Percentiles rank a stretch among this genome's conserved stretches.
These are phyloP conservation scores for Edolisoma coerulescens DNA, from an alignment of 2,113 vertebrate genomes.

Conservation along the genomic window DNA sequence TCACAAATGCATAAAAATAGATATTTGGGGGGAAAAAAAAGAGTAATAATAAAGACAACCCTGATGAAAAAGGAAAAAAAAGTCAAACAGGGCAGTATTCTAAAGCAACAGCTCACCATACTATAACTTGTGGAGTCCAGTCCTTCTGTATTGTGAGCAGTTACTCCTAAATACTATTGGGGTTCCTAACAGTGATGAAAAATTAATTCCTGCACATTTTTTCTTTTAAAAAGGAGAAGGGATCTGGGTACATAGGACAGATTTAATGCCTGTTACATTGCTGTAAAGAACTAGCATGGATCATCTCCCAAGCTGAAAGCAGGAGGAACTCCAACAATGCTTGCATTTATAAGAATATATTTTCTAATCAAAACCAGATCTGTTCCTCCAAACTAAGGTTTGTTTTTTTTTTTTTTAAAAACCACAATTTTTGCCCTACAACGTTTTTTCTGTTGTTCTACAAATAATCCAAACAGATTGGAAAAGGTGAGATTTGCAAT, in stretches of 20 bases:
- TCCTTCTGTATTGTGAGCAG: background rate
- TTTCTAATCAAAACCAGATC: background rate
- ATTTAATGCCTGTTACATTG: background rate
- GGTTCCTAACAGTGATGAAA: background rate
- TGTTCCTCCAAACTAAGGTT: background rate
- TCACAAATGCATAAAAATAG: slow-evolving; percentile 67
- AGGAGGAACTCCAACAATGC: background rate
- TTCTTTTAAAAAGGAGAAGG: background rate
- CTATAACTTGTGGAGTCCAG: background rate
- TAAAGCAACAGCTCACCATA: slow-evolving; percentile 12
- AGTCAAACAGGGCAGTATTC: background rate
- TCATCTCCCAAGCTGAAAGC: background rate
- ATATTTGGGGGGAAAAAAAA: background rate
- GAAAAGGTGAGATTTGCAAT: background rate
- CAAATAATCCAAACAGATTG: background rate
- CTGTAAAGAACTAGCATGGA: background rate
- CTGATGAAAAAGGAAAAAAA: background rate
- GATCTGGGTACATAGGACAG: background rate
- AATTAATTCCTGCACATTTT: background rate
- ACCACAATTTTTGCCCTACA: background rate
- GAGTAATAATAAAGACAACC: background rate
- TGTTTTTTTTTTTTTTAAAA: background rate
- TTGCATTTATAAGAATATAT: background rate
- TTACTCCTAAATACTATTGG: background rate
- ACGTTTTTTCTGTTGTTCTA: background rate